A percentile compares a stretch with the other conserved stretches of the same genome.
These are phyloP conservation scores for Coreius guichenoti DNA, from an alignment of 2,797 vertebrate species.

Conservation along the genomic window DNA sequence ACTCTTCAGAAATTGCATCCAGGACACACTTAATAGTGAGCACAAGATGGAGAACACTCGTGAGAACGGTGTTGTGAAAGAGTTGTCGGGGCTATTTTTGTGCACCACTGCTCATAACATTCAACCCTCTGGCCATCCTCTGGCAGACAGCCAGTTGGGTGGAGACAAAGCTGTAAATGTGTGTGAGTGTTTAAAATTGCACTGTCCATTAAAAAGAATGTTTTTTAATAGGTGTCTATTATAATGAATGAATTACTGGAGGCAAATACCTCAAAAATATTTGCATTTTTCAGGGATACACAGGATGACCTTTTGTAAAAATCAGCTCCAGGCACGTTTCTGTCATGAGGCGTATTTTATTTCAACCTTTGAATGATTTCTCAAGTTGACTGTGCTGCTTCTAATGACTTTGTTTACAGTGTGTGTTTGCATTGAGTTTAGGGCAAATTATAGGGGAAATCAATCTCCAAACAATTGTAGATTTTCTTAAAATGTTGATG, in stretches of 20 bases:
- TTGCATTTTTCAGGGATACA: conserved; percentile 40
- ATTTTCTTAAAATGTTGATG: background rate
- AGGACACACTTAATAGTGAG: background rate
- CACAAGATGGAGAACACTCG: conserved; percentile 21
- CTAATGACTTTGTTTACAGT: background rate
- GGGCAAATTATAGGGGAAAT: background rate
- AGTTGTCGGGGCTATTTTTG: conserved; percentile 35
- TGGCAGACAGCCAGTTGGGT: conserved; percentile 47
- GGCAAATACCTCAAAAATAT: conserved; percentile 53
- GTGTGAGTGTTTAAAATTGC: conserved; percentile 21
- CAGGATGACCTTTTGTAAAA: conserved; percentile 53
- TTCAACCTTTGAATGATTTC: conserved; percentile 63
- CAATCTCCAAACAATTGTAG: background rate
- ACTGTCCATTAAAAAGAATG: background rate
- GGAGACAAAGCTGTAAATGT: conserved; percentile 30
- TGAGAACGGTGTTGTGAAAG: conserved; percentile 44
- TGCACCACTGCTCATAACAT: conserved; percentile 48
- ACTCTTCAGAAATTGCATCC: background rate
- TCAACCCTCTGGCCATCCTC: conserved; percentile 51
- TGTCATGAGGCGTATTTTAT: conserved; percentile 62
- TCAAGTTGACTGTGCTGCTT: conserved; percentile 58
- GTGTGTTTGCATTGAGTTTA: background rate
- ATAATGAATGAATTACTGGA: conserved; percentile 41
- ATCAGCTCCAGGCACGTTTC: conserved; percentile 59
- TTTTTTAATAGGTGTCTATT: conserved; percentile 53